These are phyloP conservation scores for Virgularia gustaviana DNA, from an alignment of 92 coral and sea anemone species.

Conservation along the genomic window DNA sequence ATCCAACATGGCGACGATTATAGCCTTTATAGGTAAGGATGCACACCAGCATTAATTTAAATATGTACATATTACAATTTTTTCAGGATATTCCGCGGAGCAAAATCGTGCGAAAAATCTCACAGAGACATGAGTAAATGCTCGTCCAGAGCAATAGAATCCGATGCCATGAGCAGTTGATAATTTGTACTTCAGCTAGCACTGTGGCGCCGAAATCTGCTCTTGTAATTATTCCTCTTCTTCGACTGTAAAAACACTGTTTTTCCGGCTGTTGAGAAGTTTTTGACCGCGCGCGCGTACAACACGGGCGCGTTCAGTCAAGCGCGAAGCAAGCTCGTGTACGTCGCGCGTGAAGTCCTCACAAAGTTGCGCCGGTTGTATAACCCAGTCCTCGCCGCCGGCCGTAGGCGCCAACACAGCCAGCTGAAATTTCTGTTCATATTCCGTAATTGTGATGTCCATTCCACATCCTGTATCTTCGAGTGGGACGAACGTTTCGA, in stretches of 20 bases:
- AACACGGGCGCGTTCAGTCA: slow-evolving; percentile 41
- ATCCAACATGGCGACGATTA: too few species aligned
- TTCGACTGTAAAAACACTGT: slow-evolving; percentile 25
- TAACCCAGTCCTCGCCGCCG: slow-evolving; percentile 19
- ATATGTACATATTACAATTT: too few species aligned
- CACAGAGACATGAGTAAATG: too few species aligned
- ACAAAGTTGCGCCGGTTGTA: slow-evolving; percentile 26
- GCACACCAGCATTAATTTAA: too few species aligned
- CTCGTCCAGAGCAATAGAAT: too few species aligned
- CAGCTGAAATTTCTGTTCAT: slow-evolving; percentile 12
- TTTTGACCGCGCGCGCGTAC: slow-evolving; percentile 30
- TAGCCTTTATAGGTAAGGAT: too few species aligned
- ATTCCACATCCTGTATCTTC: slow-evolving; percentile 24
- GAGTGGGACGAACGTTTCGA: slow-evolving; percentile 18
- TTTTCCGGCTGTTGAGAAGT: slow-evolving; percentile 30
- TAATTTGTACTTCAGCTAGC: too few species aligned
- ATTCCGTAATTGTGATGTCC: slow-evolving; percentile 24
- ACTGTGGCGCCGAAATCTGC: too few species aligned
- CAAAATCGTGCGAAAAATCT: too few species aligned
- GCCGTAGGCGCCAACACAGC: slow-evolving; percentile 26
- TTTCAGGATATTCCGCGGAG: too few species aligned
- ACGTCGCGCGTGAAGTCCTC: slow-evolving; percentile 7
- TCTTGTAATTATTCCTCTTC: slow-evolving; percentile 9
- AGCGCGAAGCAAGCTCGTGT: slow-evolving; percentile 16
- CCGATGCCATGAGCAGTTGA: too few species aligned